phyloP scores from a whole-genome alignment of 2,113 vertebrate genomes.

The Xerus inauris region DNA sequence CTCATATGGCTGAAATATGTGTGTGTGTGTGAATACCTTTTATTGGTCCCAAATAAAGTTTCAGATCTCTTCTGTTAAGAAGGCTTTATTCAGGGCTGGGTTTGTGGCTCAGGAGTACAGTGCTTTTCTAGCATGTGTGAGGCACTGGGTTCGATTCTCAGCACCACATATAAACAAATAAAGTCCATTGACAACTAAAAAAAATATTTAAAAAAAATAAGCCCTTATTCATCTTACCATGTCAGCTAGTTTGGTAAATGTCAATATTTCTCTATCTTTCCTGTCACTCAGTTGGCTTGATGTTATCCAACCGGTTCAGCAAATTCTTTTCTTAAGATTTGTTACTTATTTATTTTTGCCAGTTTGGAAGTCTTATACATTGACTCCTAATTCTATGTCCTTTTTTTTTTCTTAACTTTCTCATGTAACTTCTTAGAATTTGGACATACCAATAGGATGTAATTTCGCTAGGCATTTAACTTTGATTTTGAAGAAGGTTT shows the following conservation, averaged over 20 bases:
- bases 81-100: neutral
- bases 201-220: too few relatives aligned
- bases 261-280: neutral
- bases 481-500: neutral
- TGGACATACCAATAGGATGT: neutral
- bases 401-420: neutral
- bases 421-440: slow-evolving; percentile 3
- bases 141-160: too few relatives aligned
- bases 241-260: neutral
- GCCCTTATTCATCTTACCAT: neutral
- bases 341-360: neutral
- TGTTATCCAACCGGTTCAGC: neutral
- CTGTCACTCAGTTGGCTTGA: neutral
- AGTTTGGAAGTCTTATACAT: slow-evolving; percentile 42
- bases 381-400: neutral
- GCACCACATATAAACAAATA: too few relatives aligned
- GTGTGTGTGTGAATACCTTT: neutral
- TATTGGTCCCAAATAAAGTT: neutral
- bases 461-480: slow-evolving; percentile 48
- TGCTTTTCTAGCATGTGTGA: too few relatives aligned
- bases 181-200: too few relatives aligned
- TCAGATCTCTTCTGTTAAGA: neutral
- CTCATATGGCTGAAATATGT: neutral
- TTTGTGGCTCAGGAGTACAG: too few relatives aligned
- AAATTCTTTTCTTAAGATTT: slow-evolving; percentile 10